Conservation (phyloP, 2,888 invertebrate species). For the Laspeyria flexula region DNA sequence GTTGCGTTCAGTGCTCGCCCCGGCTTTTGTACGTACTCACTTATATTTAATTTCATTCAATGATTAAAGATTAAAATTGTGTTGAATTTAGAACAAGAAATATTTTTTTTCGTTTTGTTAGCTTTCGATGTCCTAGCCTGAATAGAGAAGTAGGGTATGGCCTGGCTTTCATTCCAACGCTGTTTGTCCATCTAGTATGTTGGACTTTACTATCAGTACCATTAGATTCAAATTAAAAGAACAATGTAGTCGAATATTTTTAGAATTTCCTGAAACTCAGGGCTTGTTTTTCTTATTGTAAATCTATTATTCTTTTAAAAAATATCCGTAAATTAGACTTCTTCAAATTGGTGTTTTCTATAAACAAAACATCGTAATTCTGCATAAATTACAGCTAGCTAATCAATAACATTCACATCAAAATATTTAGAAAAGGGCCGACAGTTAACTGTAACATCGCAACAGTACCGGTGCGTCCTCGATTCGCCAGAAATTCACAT, state of each 20-base stretch:
- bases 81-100: background rate
- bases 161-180: too few relatives aligned
- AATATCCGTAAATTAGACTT: background rate
- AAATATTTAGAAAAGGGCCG: constrained; percentile 32
- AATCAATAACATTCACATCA: constrained; percentile 37
- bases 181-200: too few relatives aligned
- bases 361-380: constrained; percentile 10
- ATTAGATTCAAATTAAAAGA: too few relatives aligned
- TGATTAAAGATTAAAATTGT: background rate
- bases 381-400: constrained; percentile 26
- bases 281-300: too few relatives aligned
- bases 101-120: too few relatives aligned
- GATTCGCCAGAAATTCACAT: constrained; percentile 16
- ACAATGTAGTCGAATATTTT: too few relatives aligned
- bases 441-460: constrained; percentile 8
- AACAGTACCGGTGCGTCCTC: too few relatives aligned
- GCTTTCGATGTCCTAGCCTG: too few relatives aligned
- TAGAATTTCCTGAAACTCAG: too few relatives aligned
- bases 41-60: background rate
- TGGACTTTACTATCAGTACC: too few relatives aligned
- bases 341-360: background rate
- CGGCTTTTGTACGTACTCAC: background rate
- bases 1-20: constrained; percentile 22
- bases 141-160: too few relatives aligned
- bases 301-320: background rate